These are phyloP conservation scores for Acipenser transmontanus DNA, from an alignment of 2,797 vertebrate genomes.

Conservation along the genomic window DNA sequence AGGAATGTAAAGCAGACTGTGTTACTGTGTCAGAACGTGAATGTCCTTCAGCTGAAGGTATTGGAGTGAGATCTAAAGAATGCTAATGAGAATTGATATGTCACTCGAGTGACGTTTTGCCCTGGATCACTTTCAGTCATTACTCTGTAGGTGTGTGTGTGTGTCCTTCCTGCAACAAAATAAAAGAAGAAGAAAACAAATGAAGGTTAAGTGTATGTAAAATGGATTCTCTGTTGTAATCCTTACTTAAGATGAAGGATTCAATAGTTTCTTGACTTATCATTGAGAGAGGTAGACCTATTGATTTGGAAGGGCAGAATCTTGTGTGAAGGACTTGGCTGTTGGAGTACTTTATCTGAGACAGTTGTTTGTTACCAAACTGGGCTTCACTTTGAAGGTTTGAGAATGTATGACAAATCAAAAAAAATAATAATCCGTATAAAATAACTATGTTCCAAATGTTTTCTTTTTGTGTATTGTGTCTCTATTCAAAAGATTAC, in stretches of 20 bases:
- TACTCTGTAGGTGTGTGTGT: conserved; percentile 15
- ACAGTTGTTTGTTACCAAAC: no score
- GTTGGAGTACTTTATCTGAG: no score
- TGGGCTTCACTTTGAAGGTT: no score
- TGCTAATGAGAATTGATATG: conserved; percentile 48
- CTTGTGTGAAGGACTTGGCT: no score
- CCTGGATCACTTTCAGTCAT: conserved; percentile 30
- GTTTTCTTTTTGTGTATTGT: no score
- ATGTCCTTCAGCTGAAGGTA: conserved; percentile 52
- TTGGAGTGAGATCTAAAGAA: conserved; percentile 47
- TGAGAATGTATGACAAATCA: no score
- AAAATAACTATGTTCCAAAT: no score
- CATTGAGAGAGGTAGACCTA: no score
- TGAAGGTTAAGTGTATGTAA: conserved; percentile 56
- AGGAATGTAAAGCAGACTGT: conserved; percentile 14
- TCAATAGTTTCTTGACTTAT: conserved; percentile 36
- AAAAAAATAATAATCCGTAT: no score
- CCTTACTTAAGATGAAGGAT: conserved; percentile 48
- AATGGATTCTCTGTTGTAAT: conserved; percentile 44
- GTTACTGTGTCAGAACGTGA: conserved; percentile 26
- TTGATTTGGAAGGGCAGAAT: no score
- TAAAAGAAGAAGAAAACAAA: conserved; percentile 28
- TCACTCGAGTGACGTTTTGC: conserved; percentile 33
- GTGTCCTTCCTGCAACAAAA: conserved; percentile 25
- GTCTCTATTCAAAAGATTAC: no score